Percentiles rank a stretch among this genome's conserved stretches.
Evolutionary conservation across 2,888 invertebrate genomes (phyloP).

Genomic region (Pilophorus perplexus): DNA sequence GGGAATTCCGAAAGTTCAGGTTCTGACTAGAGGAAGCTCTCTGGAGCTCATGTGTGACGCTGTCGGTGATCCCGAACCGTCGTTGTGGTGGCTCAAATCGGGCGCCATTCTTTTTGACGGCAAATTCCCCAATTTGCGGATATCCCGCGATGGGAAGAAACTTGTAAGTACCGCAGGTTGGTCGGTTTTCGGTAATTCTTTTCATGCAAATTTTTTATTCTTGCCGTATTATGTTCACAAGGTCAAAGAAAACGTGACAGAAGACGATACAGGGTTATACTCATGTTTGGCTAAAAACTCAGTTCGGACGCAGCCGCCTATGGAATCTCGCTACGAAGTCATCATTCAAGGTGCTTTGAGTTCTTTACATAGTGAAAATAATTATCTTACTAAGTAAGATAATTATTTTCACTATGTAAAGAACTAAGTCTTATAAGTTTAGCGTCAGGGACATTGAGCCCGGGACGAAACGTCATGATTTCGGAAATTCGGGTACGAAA

Average conservation of each 20-base stretch:
- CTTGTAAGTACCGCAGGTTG: no score
- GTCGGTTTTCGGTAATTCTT: no score
- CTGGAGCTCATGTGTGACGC: slow-evolving; percentile 57
- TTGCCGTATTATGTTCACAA: neutral
- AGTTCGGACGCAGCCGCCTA: slow-evolving; percentile 54
- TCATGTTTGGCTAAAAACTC: slow-evolving; percentile 60
- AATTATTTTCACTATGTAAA: no score
- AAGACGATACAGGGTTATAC: slow-evolving; percentile 58
- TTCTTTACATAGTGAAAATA: no score
- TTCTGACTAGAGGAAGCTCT: slow-evolving; percentile 29
- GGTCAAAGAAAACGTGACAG: slow-evolving; percentile 52
- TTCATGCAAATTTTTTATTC: neutral
- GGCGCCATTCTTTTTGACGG: neutral
- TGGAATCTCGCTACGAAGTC: neutral
- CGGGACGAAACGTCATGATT: no score
- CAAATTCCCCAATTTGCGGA: neutral
- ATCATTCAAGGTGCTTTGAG: neutral
- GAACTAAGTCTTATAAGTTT: no score
- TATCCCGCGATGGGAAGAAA: neutral
- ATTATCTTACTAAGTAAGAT: no score
- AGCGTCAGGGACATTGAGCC: no score
- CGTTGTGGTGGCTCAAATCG: slow-evolving; percentile 55
- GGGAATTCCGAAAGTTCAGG: neutral
- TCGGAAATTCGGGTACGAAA: no score
- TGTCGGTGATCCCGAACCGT: slow-evolving; percentile 56